Conservation (phyloP, 1,140 invertebrate species). For the Nasonia longicornis region DNA sequence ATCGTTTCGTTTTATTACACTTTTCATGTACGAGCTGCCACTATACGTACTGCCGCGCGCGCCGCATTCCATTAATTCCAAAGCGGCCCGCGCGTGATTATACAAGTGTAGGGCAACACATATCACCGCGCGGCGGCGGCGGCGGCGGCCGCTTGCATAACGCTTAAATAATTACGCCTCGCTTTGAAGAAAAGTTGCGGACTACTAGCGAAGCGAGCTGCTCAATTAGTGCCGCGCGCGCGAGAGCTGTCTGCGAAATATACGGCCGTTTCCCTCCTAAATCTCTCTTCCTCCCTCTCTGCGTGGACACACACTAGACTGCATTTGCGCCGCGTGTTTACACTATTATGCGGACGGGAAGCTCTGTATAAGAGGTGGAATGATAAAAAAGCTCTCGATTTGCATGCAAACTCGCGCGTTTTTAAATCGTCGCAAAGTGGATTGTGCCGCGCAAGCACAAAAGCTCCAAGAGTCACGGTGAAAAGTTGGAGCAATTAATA, state of each 20-base stretch:
- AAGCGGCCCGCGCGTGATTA: too few species aligned
- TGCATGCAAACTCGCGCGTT: too few species aligned
- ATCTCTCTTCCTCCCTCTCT: neutral
- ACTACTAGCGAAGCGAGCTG: neutral
- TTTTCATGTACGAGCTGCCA: constrained; percentile 9
- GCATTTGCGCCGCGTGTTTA: neutral
- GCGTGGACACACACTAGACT: neutral
- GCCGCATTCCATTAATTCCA: constrained; percentile 43
- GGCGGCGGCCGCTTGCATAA: neutral
- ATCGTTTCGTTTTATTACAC: constrained; percentile 2
- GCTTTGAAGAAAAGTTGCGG: constrained; percentile 24
- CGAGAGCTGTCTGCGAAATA: neutral
- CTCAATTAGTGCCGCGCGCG: constrained; percentile 28
- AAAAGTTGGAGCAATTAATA: constrained; percentile 33
- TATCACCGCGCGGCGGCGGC: neutral
- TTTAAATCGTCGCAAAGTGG: neutral
- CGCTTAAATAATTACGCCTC: constrained; percentile 33
- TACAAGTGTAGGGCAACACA: neutral
- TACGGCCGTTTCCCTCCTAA: constrained; percentile 2
- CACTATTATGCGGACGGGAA: too few species aligned
- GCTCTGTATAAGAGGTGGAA: too few species aligned
- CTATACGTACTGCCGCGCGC: neutral
- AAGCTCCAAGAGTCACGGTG: constrained; percentile 7
- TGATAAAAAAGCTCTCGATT: too few species aligned
- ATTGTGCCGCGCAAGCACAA: constrained; percentile 17